Evolutionary conservation across 2,888 invertebrate species (phyloP).

Genomic region (Cactoblastis cactorum): DNA sequence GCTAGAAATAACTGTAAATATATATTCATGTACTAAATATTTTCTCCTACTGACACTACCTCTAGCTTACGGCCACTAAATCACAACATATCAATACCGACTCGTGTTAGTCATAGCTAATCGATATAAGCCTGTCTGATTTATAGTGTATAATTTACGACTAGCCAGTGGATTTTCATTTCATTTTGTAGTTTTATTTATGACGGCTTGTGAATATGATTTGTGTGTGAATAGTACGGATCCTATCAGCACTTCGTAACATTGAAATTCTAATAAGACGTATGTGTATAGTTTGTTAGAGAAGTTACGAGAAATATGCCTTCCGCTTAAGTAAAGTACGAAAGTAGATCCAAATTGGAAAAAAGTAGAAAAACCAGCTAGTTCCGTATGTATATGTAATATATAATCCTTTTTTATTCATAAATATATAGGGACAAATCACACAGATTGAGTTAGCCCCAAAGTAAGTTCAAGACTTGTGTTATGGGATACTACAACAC

Average conservation of each 20-base stretch:
- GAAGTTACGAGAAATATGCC: not conserved
- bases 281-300: too few species aligned
- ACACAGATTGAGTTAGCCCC: too few species aligned
- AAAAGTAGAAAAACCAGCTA: too few species aligned
- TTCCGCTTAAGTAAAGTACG: too few species aligned
- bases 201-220: not conserved
- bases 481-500: too few species aligned
- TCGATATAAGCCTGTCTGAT: constrained; percentile 54
- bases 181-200: constrained; percentile 10
- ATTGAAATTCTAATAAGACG: not conserved
- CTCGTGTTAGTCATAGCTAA: constrained; percentile 50
- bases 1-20: too few species aligned
- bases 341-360: too few species aligned
- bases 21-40: not conserved
- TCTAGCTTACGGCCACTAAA: constrained; percentile 18
- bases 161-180: constrained; percentile 1
- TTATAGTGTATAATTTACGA: constrained; percentile 51
- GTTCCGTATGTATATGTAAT: too few species aligned
- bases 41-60: not conserved
- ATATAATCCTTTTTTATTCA: too few species aligned
- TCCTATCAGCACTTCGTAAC: not conserved
- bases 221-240: constrained; percentile 2
- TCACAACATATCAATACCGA: constrained; percentile 57
- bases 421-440: too few species aligned
- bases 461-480: too few species aligned